These are phyloP conservation scores for Embidobia sp. DNA, from an alignment of 2,888 invertebrate genomes.

Conservation along the genomic window DNA sequence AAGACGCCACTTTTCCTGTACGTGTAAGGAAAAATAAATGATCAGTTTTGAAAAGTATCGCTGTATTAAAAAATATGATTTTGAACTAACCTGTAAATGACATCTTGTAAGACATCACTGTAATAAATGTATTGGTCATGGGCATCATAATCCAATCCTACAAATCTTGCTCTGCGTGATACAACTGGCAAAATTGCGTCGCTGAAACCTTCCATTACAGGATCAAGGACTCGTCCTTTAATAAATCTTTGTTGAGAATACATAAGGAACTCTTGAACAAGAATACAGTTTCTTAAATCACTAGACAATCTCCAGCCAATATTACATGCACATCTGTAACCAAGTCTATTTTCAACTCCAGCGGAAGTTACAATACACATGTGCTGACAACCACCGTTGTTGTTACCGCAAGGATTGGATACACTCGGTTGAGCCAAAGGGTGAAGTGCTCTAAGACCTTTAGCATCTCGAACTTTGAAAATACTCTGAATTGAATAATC, in stretches of 20 bases:
- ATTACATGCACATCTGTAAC: constrained; percentile 95
- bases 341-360: constrained; percentile 85
- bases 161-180: constrained; percentile 94
- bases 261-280: constrained; percentile 94
- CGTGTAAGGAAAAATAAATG: no score
- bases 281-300: constrained; percentile 90
- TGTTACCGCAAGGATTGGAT: constrained; percentile 91
- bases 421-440: constrained; percentile 87
- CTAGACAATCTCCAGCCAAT: constrained; percentile 90
- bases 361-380: constrained; percentile 94
- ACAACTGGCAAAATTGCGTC: constrained; percentile 98
- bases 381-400: constrained; percentile 95
- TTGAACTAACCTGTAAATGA: constrained; percentile 88
- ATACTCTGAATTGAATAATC: constrained; percentile 90
- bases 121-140: constrained; percentile 96
- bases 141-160: constrained; percentile 97
- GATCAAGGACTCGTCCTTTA: constrained; percentile 94
- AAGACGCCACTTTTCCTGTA: no score
- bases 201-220: constrained; percentile 94
- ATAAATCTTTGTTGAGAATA: constrained; percentile 98
- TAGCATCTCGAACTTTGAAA: constrained; percentile 91
- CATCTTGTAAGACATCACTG: constrained; percentile 97
- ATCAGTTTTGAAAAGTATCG: no score
- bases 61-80: no score
- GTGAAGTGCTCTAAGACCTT: constrained; percentile 92